Conservation (phyloP, 2,113 vertebrate genomes). For the human region GRCh38 chr15:28781001-28781500, state of each 20-base stretch:
- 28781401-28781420: neutral
- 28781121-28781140: no score
- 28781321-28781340: slow-evolving; percentile 51
- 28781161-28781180: slow-evolving; percentile 42
- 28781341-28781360: neutral
- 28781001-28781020: no score
- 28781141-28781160: slow-evolving; percentile 49
- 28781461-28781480: neutral
- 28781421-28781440: neutral
- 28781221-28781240: slow-evolving; percentile 52
- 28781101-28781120: no score
- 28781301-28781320: slow-evolving; percentile 73
- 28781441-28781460: slow-evolving; percentile 38
- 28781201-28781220: slow-evolving; percentile 78
- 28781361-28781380: slow-evolving; percentile 59
- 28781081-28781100: no score
- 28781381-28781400: neutral
- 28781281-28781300: slow-evolving; percentile 76
- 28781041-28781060: no score
- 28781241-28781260: neutral
- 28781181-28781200: slow-evolving; percentile 63
- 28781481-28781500: neutral
- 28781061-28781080: no score
- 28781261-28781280: slow-evolving; percentile 77
- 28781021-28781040: no score